phyloP scores from a whole-genome alignment of 1,140 invertebrate genomes.

The Saxidomus purpurata region DNA sequence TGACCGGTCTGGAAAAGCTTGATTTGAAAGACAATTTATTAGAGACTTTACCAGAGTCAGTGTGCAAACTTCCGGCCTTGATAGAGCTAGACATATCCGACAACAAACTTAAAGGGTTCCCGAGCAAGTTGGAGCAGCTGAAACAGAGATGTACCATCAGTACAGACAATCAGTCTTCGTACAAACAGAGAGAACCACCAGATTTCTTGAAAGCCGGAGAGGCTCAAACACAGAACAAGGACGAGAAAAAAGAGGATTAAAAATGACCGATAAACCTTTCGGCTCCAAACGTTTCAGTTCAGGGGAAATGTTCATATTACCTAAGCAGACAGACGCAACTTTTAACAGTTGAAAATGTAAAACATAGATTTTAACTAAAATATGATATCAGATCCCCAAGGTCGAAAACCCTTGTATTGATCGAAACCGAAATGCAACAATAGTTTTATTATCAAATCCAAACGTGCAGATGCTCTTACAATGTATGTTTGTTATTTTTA shows the following conservation, averaged over 20 bases:
- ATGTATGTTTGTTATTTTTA: no score
- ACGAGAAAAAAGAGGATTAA: conserved; percentile 58
- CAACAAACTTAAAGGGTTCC: conserved; percentile 82
- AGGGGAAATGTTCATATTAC: not conserved
- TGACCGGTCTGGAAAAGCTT: conserved; percentile 76
- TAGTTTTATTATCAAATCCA: no score
- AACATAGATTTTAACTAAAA: no score
- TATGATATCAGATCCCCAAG: no score
- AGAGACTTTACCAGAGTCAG: conserved; percentile 80
- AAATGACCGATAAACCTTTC: not conserved
- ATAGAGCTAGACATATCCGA: conserved; percentile 82
- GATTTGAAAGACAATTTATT: conserved; percentile 83
- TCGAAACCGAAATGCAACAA: no score
- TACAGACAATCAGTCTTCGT: conserved; percentile 72
- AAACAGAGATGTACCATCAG: conserved; percentile 73
- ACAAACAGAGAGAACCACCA: conserved; percentile 75
- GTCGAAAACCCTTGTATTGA: no score
- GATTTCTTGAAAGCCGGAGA: conserved; percentile 69
- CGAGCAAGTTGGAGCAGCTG: conserved; percentile 79
- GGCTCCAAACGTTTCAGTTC: not conserved
- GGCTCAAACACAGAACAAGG: conserved; percentile 71
- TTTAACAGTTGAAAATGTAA: no score
- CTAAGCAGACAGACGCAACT: no score
- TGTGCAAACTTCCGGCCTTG: conserved; percentile 81
- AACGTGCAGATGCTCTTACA: no score